Percentiles rank a stretch among this genome's conserved stretches.
Conservation (phyloP, 2,113 vertebrate genomes). For the Hiodon tergisus region DNA sequence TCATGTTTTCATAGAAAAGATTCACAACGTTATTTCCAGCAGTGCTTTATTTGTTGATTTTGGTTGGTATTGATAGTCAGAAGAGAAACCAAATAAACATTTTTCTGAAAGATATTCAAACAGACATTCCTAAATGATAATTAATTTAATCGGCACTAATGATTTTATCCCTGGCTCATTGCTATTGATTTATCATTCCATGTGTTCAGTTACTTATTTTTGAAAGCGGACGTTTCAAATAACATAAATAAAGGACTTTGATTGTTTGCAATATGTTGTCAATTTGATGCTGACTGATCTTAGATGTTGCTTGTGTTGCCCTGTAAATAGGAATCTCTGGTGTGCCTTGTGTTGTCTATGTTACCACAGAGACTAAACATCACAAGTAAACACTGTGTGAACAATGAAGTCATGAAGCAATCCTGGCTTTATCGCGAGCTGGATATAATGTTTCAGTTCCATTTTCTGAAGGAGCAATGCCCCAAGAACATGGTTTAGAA, state of each 20-base stretch:
- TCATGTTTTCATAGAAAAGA: too few species aligned
- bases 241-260: background rate
- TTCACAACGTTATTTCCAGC: too few species aligned
- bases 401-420: background rate
- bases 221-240: background rate
- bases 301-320: background rate
- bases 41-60: too few species aligned
- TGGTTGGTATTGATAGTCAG: too few species aligned
- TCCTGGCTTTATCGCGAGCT: background rate
- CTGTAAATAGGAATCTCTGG: background rate
- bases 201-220: background rate
- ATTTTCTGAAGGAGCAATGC: background rate
- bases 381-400: background rate
- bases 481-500: background rate
- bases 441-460: too few species aligned
- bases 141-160: too few species aligned
- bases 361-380: conserved; percentile 6
- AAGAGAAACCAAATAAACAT: too few species aligned
- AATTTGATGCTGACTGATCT: background rate
- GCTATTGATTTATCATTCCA: background rate
- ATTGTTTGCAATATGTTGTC: background rate
- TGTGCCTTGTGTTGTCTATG: background rate
- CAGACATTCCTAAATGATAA: too few species aligned
- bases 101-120: too few species aligned
- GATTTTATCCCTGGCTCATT: too few species aligned